A percentile compares a stretch with the other conserved stretches of the same genome.
Conservation (phyloP, 2,888 invertebrate genomes). For the Rhingia campestris region DNA sequence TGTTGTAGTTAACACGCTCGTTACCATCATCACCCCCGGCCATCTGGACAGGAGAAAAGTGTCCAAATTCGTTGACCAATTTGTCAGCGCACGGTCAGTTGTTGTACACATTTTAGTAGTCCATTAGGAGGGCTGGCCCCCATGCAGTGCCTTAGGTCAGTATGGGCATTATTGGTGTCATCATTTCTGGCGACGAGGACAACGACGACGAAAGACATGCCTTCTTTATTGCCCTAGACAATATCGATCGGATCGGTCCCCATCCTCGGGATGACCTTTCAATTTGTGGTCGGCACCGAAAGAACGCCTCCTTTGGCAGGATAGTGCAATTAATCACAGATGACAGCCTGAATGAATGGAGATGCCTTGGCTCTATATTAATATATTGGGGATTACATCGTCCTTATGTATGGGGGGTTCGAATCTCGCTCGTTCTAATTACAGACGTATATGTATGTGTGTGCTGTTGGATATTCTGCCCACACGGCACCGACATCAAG, state of each 20-base stretch:
- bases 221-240: conserved; percentile 54
- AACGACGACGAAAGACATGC: not conserved
- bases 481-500: conserved; percentile 7
- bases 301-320: conserved; percentile 14
- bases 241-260: conserved; percentile 32
- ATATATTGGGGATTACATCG: conserved; percentile 13
- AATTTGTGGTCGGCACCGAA: conserved; percentile 51
- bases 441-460: conserved; percentile 13
- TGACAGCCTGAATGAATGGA: conserved; percentile 46
- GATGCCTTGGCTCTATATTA: conserved; percentile 26
- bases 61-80: conserved; percentile 70
- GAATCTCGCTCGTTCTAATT: conserved; percentile 38
- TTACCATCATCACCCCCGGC: conserved; percentile 47
- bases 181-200: conserved; percentile 43
- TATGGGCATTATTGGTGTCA: conserved; percentile 63
- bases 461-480: conserved; percentile 26
- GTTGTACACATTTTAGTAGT: conserved; percentile 10
- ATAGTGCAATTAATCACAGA: conserved; percentile 64
- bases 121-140: conserved; percentile 23
- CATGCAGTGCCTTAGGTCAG: conserved; percentile 65
- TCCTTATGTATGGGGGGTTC: not conserved
- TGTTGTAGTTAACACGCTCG: conserved; percentile 71
- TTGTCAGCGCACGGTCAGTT: conserved; percentile 50
- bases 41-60: conserved; percentile 25
- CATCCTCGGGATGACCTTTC: conserved; percentile 24